Conservation (phyloP, 2,888 invertebrate genomes). For the Epirrita christyi region DNA sequence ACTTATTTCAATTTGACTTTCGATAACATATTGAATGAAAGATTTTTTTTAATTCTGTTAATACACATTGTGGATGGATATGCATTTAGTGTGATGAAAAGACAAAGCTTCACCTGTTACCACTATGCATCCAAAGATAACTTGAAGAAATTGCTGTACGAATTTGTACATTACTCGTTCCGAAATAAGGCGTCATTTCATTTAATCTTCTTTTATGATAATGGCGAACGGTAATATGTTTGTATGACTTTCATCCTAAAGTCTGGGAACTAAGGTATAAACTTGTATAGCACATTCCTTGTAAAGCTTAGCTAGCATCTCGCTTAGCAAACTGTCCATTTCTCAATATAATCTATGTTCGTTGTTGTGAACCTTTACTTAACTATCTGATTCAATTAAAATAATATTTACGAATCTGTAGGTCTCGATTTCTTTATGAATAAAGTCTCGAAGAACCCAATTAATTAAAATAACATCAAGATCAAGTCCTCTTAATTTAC, state of each 20-base stretch:
- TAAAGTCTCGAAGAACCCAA: background rate
- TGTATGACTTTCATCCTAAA: background rate
- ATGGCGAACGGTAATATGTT: background rate
- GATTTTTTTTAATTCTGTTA: background rate
- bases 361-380: background rate
- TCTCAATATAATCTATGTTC: constrained; percentile 2
- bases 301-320: constrained; percentile 1
- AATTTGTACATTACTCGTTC: background rate
- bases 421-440: background rate
- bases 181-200: background rate
- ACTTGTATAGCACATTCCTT: constrained; percentile 1
- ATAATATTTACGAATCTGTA: constrained; percentile 8
- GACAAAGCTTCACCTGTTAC: background rate
- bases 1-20: background rate
- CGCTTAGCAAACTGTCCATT: constrained; percentile 7
- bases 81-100: constrained; percentile 11
- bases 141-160: constrained; percentile 10
- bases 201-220: background rate
- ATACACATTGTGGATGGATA: background rate
- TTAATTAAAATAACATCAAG: background rate
- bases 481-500: background rate
- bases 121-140: background rate
- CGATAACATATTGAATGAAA: background rate
- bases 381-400: background rate
- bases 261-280: background rate